Base-by-base conservation (phyloP, 2,797 vertebrate genomes). In the Gambusia yucatana region DNA sequence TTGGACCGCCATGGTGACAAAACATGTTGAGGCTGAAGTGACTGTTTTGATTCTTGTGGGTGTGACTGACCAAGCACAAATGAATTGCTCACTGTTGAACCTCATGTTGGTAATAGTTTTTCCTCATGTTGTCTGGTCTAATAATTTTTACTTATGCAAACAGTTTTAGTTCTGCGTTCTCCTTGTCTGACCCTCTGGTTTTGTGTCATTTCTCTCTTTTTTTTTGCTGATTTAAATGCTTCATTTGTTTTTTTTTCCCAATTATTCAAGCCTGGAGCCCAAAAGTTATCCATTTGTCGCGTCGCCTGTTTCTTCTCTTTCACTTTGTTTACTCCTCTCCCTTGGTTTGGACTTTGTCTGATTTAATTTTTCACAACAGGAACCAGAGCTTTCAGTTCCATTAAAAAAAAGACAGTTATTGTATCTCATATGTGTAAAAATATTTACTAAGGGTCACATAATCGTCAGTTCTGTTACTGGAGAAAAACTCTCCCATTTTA, bases 1-100 rank as follows among this genome's bases (percentile, higher is more conserved):
- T 77, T 82, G 75, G 81, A 89, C 92, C 81, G 43, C 94, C 94
- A 94, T 95, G 92, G 93, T 88, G 93, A 95, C 90, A 91, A 88
- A 95, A 94, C 92, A 94, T 61, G 87, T 82, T 84, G 83, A 78
- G 86, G 77, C 78, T 63, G 78, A 61, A 55, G 75, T 63, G 70
- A 80, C 77, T 67, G 76, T 82, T 89, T 81, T 86, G 80, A 81
- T 79, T 79, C 52, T 44, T 44, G 61, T 75, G 8, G 44, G 73
- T 77, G 74, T 79, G 84, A 87, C 43, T 55, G 84, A 77, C 78
- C 20, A 76, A 69, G 41, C 4, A 5, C 65, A 43, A 41, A 43
- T 44, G 44, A 25, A 1, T 17, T 82, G 79, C 61, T 75, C 50
- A 3, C 79, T 79, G 80, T 78, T 77, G 50, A 82, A 59, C 46